Evolutionary conservation across 2,113 vertebrate species (phyloP), one percentile per base, ranked within the genome.

Genomic region (Spilogale gracilis): DNA sequence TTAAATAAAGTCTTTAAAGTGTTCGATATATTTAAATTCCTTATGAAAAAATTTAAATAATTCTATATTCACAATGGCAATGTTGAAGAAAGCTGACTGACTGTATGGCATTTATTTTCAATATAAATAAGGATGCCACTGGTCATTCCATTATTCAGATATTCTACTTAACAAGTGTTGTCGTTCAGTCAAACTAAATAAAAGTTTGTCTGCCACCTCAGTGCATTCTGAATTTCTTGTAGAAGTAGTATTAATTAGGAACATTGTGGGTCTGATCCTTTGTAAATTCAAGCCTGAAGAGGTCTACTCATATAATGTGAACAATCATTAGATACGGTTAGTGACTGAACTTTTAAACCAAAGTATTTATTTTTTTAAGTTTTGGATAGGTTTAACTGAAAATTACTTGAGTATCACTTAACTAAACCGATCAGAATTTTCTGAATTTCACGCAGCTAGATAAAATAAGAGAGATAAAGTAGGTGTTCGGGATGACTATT

Each of bases 231-330:
- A 76, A 90, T 91, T 97, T 90, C 89, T 81, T 50, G 27, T 27
- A 76, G 32, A 88, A 83, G 30, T 84, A 92, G 67, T 86, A 94
- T 58, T 81, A 63, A 95, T 84, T 85, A 89, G 65, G 27, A 97
- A 89, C 43, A 52, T 8, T 83, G 9, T 83, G 8, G 11, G 16
- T 58, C 43, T 58, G 38, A 84, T 60, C 54, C 84, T 96, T 84
- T 88, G 65, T 93, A 71, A 97, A 95, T 80, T 89, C 81, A 94
- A 88, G 45, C 43, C 71, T 92, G 10, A 81, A 96, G 67, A 54
- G 78, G 30, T 85, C 73, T 92, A 86, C 80, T 92, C 79, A 82
- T n/a, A 38, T 90, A 92, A 96, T 38, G 3, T 63, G 52, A 86
- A 87, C 14, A 82, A n/a, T 91, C 82, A 69, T 58, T 93, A n/a